These are phyloP conservation scores for Equus przewalskii DNA, from an alignment of 2,113 vertebrate species.

Conservation along the genomic window DNA sequence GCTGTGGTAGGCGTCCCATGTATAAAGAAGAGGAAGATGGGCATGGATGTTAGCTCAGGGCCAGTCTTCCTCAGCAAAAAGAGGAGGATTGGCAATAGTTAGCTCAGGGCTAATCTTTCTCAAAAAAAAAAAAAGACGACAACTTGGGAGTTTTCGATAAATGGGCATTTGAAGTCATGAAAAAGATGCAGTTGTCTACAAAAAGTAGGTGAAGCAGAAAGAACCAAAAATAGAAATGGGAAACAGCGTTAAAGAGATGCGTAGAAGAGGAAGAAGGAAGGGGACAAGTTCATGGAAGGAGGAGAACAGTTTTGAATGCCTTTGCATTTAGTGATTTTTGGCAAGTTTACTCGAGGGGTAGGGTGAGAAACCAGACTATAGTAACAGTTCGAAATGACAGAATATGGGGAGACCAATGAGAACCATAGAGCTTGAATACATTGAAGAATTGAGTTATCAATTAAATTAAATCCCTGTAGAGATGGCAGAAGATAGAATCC, in stretches of 20 bases:
- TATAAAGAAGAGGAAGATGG: no score
- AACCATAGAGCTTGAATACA: neutral
- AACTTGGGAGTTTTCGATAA: neutral
- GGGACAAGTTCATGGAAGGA: neutral
- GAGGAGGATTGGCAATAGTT: no score
- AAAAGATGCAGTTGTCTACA: neutral
- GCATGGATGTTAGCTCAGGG: no score
- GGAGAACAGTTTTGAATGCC: neutral
- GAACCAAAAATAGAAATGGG: neutral
- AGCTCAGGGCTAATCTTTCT: no score
- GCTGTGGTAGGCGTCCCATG: no score
- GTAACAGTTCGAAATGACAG: constrained; percentile 24
- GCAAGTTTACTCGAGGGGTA: neutral
- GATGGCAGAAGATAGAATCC: neutral
- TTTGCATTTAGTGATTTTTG: constrained; percentile 29
- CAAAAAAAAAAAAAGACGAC: neutral
- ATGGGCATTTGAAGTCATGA: constrained; percentile 16
- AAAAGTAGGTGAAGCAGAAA: constrained; percentile 4
- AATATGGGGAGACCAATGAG: neutral
- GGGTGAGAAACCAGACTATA: neutral
- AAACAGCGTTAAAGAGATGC: constrained; percentile 2
- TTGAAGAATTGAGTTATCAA: neutral
- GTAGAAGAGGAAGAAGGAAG: neutral
- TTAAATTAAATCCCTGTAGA: neutral
- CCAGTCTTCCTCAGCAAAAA: no score